Evolutionary conservation across 2,888 invertebrate species (phyloP), one percentile per base, ranked within the genome.

Genomic region (Acleris laterana): DNA sequence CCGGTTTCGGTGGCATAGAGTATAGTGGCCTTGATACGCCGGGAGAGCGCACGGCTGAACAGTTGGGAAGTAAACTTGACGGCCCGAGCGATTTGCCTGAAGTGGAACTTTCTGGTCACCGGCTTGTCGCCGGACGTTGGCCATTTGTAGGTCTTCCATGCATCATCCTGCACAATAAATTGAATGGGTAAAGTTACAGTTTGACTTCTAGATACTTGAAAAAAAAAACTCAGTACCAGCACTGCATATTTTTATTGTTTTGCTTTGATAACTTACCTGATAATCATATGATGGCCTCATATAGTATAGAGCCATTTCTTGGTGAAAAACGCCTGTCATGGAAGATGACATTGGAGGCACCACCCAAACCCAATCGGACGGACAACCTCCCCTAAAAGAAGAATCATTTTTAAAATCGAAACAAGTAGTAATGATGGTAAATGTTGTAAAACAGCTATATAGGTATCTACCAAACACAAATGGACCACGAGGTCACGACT

Each of bases 21-120:
- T 50, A 99, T 97, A 0, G 98, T 98, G 20, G 98, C 98, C 87
- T 98, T 98, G 80, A 99, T 98, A 74, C 99, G 94, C 74, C 97
- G 95, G 5, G 98, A 98, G 73, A 99, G 93, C 42, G 98, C 98
- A 80, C 97, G 95, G 53, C 98, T 97, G 92, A 98, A 99, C 76
- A 99, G 94, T 92, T 98, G 98, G 62, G 98, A 98, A 69, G 98
- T 98, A 87, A 99, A 98, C 92, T 98, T 98, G 70, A 99, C 98
- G 66, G 98, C 98, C 77, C 97, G 95, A 57, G 98, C 98, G 76
- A 98, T 97, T 93, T 98, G 98, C 87, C 97, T 98, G 91, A 98
- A 98, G 87, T 98, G 97, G 87, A 98, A 98, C 93, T 98, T 98
- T 79, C 97, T 94, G 77, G 95, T 94, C 19, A 76, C 74, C 57